These are phyloP conservation scores for Xiphydria camelus DNA, from an alignment of 2,888 invertebrate species.

Conservation along the genomic window DNA sequence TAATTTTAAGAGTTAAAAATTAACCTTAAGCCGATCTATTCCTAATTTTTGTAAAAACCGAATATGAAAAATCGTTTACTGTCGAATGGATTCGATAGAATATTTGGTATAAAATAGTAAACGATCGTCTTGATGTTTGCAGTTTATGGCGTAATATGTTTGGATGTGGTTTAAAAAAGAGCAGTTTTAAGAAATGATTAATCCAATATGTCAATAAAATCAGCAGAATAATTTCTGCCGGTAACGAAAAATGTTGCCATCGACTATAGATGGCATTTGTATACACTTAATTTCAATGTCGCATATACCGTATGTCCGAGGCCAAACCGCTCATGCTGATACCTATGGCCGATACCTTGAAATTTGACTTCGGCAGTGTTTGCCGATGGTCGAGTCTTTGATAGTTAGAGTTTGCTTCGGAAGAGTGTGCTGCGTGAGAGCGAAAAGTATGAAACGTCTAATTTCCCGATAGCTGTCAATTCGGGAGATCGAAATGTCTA, in stretches of 20 bases:
- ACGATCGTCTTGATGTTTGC: neutral
- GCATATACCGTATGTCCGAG: too few species aligned
- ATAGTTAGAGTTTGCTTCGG: too few species aligned
- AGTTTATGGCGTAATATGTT: neutral
- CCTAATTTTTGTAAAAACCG: constrained; percentile 16
- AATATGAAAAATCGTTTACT: constrained; percentile 17
- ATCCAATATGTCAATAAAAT: constrained; percentile 17
- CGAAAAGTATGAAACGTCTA: too few species aligned
- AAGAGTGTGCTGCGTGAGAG: too few species aligned
- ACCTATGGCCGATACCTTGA: too few species aligned
- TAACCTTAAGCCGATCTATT: constrained; percentile 18
- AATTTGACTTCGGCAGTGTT: too few species aligned
- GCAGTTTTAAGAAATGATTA: constrained; percentile 9
- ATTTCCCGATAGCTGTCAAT: too few species aligned
- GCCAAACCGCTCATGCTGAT: too few species aligned
- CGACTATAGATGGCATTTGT: constrained; percentile 10
- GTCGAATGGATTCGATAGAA: constrained; percentile 10
- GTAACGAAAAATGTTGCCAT: constrained; percentile 15
- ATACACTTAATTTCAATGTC: neutral
- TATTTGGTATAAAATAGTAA: neutral
- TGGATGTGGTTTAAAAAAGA: constrained; percentile 13
- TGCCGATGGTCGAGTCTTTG: too few species aligned
- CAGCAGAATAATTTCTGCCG: constrained; percentile 13
- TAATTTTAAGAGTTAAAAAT: constrained; percentile 18
- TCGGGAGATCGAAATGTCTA: too few species aligned